Evolutionary conservation across 2,888 invertebrate species (phyloP).

Genomic region (Phorcus lineatus): DNA sequence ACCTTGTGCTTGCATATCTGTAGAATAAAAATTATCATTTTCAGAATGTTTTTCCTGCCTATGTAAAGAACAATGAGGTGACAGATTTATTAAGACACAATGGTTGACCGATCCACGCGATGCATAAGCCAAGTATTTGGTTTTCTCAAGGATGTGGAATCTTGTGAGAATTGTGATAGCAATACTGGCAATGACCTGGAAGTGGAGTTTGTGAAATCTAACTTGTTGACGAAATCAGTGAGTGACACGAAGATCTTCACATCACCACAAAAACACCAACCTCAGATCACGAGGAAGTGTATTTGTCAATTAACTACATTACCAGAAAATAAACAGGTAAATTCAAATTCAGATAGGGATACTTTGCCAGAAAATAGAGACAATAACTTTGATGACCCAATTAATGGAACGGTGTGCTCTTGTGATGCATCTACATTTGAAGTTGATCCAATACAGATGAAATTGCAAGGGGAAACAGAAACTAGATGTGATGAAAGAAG

Average conservation of each 20-base stretch:
- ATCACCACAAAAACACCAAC: not conserved
- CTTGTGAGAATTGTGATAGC: not conserved
- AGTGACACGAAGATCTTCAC: not conserved
- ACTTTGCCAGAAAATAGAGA: too few species aligned
- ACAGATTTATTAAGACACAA: not conserved
- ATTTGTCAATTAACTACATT: not conserved
- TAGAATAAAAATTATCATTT: too few species aligned
- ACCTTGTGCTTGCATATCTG: too few species aligned
- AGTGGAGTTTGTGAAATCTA: not conserved
- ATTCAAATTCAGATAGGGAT: too few species aligned
- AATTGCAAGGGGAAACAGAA: too few species aligned
- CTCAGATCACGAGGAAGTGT: not conserved
- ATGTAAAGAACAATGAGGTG: too few species aligned
- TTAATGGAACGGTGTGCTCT: too few species aligned
- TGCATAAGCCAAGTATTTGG: conserved; percentile 38
- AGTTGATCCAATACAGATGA: too few species aligned
- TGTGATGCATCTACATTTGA: too few species aligned
- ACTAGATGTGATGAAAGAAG: not conserved
- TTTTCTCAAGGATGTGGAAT: conserved; percentile 35
- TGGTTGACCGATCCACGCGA: conserved; percentile 24
- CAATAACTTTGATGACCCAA: too few species aligned
- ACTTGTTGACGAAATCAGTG: not conserved
- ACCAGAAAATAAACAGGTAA: too few species aligned
- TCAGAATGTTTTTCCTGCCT: too few species aligned
- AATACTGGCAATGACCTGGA: not conserved